These are phyloP conservation scores for Anguilla pacifica DNA, from an alignment of 2,797 vertebrate species.

Conservation along the genomic window DNA sequence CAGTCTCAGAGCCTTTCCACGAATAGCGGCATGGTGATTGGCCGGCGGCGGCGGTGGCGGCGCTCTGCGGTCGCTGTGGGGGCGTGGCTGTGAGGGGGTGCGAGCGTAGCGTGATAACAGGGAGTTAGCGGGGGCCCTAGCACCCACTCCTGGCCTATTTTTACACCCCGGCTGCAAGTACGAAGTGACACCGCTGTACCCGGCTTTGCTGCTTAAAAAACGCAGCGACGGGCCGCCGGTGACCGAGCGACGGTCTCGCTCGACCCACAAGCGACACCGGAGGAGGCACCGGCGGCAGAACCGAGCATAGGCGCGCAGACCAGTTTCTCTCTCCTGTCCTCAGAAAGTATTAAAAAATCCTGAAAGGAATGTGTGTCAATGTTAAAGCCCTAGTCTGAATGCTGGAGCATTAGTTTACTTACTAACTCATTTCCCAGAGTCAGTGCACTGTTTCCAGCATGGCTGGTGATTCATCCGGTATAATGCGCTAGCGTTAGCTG, in stretches of 20 bases:
- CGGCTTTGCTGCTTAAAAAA: slow-evolving; percentile 13
- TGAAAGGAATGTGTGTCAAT: not conserved
- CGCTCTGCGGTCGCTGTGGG: not conserved
- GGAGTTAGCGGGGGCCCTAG: slow-evolving; percentile 13
- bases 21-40: not conserved
- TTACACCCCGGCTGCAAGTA: slow-evolving; percentile 18
- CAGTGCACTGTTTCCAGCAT: not conserved
- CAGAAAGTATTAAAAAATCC: not conserved
- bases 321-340: not conserved
- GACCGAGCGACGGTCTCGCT: not conserved
- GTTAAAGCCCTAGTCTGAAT: not conserved
- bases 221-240: no score
- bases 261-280: not conserved
- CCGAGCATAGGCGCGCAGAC: not conserved
- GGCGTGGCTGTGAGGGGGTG: slow-evolving; percentile 10
- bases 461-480: not conserved
- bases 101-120: slow-evolving; percentile 21
- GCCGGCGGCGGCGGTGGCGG: no score
- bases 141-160: slow-evolving; percentile 18
- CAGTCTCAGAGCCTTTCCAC: not conserved
- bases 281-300: not conserved
- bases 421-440: not conserved
- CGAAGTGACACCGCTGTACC: slow-evolving; percentile 17
- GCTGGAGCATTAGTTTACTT: not conserved
- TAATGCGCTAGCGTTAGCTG: not conserved